Evolutionary conservation across 2,888 invertebrate genomes (phyloP), one percentile per base, ranked within the genome.

Genomic region (Amblyteles armatorius): DNA sequence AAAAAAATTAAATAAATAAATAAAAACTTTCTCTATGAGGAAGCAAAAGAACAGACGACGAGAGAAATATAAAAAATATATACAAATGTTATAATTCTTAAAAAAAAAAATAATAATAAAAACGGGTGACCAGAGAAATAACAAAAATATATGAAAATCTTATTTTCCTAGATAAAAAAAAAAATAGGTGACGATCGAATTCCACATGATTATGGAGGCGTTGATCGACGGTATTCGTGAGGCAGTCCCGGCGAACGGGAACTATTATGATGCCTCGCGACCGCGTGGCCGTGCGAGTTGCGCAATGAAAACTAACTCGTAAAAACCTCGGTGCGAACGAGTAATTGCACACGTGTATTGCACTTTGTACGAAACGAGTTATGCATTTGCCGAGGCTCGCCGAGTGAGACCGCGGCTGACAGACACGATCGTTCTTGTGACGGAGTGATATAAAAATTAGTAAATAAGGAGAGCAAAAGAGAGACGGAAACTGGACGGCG

Each of bases 291-390:
- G 19, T 50, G 16, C 50, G 65, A 48, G 65, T 76, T 76, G 65
- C 63, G 65, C 50, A 76, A 76, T 65, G 78, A 71, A 77, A n/a
- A 63, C 74, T 50, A 71, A 76, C 69, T 76, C 74, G 79, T 84
- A 84, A 86, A 84, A 87, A 74, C 55, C 71, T 44, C 74, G 82
- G 73, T 74, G 67, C 65, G 65, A 73, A 71, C 57, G 55, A 69
- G 44, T 84, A 48, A 26, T 26, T 52, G 48, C 68, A 50, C 79
- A 65, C 73, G 68, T 60, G 78, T 79, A 74, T 40, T 40, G 57
- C 48, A 79, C 40, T 74, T 69, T 74, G 65, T 60, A 33, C 55
- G 29, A 83, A 83, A 79, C 52, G 69, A 68, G 69, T 79, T 79
- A 74, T 79, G 68, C 65, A 69, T 79, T 79, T 52, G 68, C 79